A percentile compares a stretch with the other conserved stretches of the same genome.
These are phyloP conservation scores for Tetragnatha montana DNA, from an alignment of 2,888 invertebrate genomes.

Conservation along the genomic window DNA sequence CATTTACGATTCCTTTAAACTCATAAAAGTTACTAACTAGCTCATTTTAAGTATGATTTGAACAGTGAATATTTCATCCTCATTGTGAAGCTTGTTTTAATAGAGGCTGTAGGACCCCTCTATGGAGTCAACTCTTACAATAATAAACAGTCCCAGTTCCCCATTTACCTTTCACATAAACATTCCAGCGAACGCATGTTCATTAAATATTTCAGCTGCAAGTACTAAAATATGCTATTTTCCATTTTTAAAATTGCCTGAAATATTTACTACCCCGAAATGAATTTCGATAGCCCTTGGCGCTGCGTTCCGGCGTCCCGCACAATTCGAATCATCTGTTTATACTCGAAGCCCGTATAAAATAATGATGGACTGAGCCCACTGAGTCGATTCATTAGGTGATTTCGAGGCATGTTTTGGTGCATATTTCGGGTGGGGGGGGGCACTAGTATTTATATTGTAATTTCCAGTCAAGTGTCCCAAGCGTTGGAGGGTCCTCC, in stretches of 20 bases:
- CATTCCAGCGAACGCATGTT: neutral
- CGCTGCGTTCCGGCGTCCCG: neutral
- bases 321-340: neutral
- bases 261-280: neutral
- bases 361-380: neutral
- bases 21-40: neutral
- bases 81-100: neutral
- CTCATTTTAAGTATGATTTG: neutral
- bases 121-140: neutral
- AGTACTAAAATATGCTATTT: neutral
- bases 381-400: neutral
- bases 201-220: neutral
- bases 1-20: neutral
- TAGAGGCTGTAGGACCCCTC: neutral
- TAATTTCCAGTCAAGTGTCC: neutral
- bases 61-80: neutral
- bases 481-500: neutral
- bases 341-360: neutral
- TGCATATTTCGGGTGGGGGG: neutral
- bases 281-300: neutral
- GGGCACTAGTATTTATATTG: neutral
- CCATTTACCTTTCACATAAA: neutral
- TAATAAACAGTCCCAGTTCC: neutral
- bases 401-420: neutral
- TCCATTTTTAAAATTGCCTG: neutral